phyloP scores from a whole-genome alignment of 2,113 vertebrate species.

The Archilochus colubris region DNA sequence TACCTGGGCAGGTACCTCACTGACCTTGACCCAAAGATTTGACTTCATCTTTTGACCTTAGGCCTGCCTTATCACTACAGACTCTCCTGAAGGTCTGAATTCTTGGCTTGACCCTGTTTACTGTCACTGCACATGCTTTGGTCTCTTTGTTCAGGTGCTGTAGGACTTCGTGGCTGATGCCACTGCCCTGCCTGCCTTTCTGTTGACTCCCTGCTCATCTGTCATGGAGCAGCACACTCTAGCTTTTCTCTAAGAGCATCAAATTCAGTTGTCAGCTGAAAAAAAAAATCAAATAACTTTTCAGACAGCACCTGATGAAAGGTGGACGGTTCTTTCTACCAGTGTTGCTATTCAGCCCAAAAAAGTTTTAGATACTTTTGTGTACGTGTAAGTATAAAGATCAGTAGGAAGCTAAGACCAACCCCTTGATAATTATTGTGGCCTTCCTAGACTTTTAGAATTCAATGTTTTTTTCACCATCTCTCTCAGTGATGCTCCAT shows the following conservation, averaged over 20 bases:
- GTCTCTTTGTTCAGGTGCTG: background rate
- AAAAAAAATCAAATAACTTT: background rate
- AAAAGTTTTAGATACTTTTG: background rate
- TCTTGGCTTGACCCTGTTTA: background rate
- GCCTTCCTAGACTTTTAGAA: background rate
- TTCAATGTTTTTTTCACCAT: background rate
- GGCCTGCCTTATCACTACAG: background rate
- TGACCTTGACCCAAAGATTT: background rate
- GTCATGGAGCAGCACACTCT: background rate
- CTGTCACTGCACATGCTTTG: background rate
- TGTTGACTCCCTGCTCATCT: background rate
- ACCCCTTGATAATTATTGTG: background rate
- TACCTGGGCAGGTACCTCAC: background rate
- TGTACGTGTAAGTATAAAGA: background rate
- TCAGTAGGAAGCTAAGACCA: background rate
- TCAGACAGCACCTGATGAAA: conserved; percentile 31
- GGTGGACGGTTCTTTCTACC: conserved; percentile 18
- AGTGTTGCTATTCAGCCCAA: background rate
- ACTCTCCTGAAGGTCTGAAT: background rate
- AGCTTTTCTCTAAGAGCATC: background rate
- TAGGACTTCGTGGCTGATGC: background rate
- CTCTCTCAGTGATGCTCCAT: background rate
- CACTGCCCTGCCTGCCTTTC: background rate
- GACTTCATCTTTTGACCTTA: background rate
- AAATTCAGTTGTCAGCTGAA: background rate